phyloP scores from a whole-genome alignment of 2,888 invertebrate genomes.

The Eurytoma adleriae region DNA sequence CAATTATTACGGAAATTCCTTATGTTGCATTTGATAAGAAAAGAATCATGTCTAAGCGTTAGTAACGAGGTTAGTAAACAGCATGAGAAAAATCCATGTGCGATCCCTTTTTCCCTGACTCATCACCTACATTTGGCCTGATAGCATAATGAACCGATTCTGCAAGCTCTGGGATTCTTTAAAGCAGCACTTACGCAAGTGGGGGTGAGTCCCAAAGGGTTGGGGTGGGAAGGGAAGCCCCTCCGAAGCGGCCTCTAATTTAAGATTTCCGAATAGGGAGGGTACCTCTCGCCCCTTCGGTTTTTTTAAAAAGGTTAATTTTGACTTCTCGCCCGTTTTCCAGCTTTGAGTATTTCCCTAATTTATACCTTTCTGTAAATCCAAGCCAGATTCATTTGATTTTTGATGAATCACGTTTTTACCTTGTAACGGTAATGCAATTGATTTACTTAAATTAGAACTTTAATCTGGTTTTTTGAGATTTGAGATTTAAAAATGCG shows the following conservation, averaged over 20 bases:
- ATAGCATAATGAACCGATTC: slow-evolving; percentile 65
- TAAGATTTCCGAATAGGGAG: slow-evolving; percentile 62
- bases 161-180: slow-evolving; percentile 51
- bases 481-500: no score
- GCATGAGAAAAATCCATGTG: slow-evolving; percentile 48
- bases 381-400: no score
- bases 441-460: background rate
- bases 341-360: no score
- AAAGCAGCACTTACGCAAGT: slow-evolving; percentile 65
- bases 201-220: slow-evolving; percentile 65
- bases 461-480: background rate
- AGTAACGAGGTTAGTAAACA: background rate
- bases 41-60: no score
- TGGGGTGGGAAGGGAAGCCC: slow-evolving; percentile 49
- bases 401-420: background rate
- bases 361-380: no score
- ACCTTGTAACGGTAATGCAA: background rate
- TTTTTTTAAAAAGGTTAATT: background rate
- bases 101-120: slow-evolving; percentile 22
- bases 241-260: slow-evolving; percentile 64
- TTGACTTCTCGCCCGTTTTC: slow-evolving; percentile 11
- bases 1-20: background rate
- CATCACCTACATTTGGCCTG: slow-evolving; percentile 12
- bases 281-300: slow-evolving; percentile 35
- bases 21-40: slow-evolving; percentile 11